Percentiles rank a stretch among this genome's conserved stretches.
phyloP scores from a whole-genome alignment of 2,797 vertebrate species.

The Alosa sapidissima region DNA sequence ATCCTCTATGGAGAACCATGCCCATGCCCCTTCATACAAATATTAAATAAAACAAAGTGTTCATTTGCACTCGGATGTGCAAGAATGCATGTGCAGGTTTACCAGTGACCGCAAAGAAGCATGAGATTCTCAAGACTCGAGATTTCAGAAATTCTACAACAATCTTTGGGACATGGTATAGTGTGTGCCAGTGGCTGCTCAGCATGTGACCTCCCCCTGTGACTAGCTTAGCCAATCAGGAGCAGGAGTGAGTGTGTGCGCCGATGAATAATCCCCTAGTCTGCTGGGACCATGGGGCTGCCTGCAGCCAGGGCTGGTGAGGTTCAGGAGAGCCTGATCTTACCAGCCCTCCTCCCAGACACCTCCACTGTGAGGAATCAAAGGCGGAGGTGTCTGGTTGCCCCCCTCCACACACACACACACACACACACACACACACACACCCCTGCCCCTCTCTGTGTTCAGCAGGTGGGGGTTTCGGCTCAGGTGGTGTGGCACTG shows the following conservation, averaged over 20 bases:
- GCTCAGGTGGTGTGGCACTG: conserved; percentile 59
- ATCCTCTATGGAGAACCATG: neutral
- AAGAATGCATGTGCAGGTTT: too few relatives aligned
- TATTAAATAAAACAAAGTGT: neutral
- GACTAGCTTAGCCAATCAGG: neutral
- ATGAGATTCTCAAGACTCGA: too few relatives aligned
- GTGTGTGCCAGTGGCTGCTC: neutral
- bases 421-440: neutral
- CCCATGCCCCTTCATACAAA: neutral
- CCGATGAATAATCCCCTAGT: neutral
- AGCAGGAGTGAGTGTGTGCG: neutral
- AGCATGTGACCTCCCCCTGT: neutral
- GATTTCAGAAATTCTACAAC: too few relatives aligned
- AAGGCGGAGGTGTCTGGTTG: conserved; percentile 37
- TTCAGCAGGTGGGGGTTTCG: neutral
- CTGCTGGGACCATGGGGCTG: neutral
- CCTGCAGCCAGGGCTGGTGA: neutral
- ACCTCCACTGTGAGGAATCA: conserved; percentile 35
- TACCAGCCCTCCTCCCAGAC: conserved; percentile 24
- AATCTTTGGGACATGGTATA: neutral
- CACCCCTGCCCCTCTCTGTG: neutral
- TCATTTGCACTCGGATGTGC: too few relatives aligned
- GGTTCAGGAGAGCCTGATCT: conserved; percentile 28
- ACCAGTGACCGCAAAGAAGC: too few relatives aligned
- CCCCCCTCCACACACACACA: neutral